Evolutionary conservation across 2,113 vertebrate species (phyloP).

Genomic region (Cottus gobio): DNA sequence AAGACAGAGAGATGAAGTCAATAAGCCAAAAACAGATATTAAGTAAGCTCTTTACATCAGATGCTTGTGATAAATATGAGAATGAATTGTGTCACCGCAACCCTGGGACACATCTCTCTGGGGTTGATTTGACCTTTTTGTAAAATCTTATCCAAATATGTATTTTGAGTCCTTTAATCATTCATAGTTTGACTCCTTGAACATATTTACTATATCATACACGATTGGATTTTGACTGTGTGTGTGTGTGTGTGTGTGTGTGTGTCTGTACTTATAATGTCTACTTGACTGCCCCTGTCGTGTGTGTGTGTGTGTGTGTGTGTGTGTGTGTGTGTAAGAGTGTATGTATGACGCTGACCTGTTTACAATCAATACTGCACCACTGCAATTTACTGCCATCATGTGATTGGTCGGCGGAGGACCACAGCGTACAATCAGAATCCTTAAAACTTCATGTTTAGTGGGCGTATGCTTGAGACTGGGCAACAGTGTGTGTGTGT

Average conservation of each 20-base stretch:
- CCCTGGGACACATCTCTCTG: neutral
- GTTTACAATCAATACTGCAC: slow-evolving; percentile 58
- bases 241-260: neutral
- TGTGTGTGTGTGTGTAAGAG: slow-evolving; percentile 9
- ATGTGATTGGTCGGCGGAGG: slow-evolving; percentile 33
- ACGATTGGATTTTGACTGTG: neutral
- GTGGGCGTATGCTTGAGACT: neutral
- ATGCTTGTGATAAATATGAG: slow-evolving; percentile 27
- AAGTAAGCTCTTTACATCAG: slow-evolving; percentile 17
- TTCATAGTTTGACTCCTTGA: neutral
- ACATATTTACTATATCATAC: neutral
- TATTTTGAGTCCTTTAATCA: neutral
- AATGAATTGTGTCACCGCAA: neutral
- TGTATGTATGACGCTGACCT: slow-evolving; percentile 7
- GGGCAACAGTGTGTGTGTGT: neutral
- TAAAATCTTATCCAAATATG: neutral
- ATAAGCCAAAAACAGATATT: slow-evolving; percentile 21
- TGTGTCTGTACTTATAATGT: too few relatives aligned
- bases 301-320: slow-evolving; percentile 13
- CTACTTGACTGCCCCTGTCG: neutral
- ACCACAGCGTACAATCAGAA: slow-evolving; percentile 30
- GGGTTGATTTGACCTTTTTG: neutral
- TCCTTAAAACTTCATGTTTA: slow-evolving; percentile 14
- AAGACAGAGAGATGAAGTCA: slow-evolving; percentile 22
- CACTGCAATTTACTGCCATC: slow-evolving; percentile 30